phyloP scores from a whole-genome alignment of 2,113 vertebrate species.

The Columba livia region DNA sequence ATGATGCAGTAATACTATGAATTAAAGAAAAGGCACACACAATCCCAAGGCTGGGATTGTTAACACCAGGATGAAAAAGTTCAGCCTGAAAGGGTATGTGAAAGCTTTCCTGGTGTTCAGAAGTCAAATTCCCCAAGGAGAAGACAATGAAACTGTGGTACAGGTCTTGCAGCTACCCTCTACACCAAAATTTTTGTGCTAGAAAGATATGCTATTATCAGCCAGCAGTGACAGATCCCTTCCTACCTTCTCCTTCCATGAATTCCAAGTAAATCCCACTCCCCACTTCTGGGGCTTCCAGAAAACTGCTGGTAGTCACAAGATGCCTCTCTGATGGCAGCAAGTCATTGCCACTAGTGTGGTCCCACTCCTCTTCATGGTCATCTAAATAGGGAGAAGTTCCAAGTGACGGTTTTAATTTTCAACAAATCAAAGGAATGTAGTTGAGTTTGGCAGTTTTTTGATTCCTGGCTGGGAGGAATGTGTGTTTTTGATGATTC shows the following conservation, averaged over 20 bases:
- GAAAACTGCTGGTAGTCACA: neutral
- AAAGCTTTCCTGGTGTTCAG: neutral
- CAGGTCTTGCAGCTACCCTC: neutral
- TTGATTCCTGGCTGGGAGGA: neutral
- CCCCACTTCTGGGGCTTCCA: neutral
- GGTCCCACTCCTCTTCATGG: neutral
- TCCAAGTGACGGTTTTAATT: neutral
- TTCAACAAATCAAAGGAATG: neutral
- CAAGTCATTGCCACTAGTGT: neutral
- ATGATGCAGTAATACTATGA: neutral
- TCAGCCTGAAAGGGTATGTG: neutral
- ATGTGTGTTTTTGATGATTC: neutral
- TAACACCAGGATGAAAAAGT: neutral
- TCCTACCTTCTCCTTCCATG: neutral
- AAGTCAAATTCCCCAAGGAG: neutral
- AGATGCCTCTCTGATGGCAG: neutral
- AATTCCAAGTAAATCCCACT: no score
- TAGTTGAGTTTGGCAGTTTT: neutral
- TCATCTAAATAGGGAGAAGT: neutral
- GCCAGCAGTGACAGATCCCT: neutral
- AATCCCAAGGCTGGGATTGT: neutral
- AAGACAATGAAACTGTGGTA: neutral
- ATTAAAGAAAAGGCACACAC: neutral
- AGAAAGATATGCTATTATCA: rapidly evolving
- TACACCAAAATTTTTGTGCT: neutral